phyloP scores from a whole-genome alignment of 2,888 invertebrate genomes.

The Xestoiulus laeticollis region DNA sequence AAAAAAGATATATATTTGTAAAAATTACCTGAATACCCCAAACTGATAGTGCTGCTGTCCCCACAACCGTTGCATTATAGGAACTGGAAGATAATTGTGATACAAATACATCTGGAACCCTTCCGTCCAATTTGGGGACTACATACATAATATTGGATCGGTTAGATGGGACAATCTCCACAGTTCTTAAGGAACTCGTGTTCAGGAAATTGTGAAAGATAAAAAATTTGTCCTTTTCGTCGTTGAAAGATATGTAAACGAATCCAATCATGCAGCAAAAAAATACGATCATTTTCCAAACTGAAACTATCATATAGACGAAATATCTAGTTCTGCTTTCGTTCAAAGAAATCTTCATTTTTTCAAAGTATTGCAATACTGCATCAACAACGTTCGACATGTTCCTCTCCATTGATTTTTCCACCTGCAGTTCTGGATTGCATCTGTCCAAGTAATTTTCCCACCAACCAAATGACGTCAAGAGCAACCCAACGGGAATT shows the following conservation, averaged over 20 bases:
- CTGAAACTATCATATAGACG: conserved; percentile 85
- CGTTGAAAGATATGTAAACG: conserved; percentile 69
- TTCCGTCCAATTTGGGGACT: not conserved
- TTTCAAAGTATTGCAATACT: conserved; percentile 68
- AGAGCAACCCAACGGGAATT: conserved; percentile 83
- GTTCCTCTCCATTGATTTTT: conserved; percentile 73
- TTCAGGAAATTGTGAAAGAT: conserved; percentile 76
- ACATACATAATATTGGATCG: conserved; percentile 69
- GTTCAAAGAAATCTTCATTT: not conserved
- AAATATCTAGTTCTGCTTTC: conserved; percentile 71
- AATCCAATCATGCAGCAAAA: conserved; percentile 78
- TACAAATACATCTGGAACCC: not conserved
- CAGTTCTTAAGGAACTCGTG: not conserved
- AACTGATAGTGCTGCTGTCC: not conserved
- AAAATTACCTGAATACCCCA: conserved; percentile 46
- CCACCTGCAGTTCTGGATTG: conserved; percentile 78
- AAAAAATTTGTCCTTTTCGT: conserved; percentile 73
- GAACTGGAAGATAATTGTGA: no score
- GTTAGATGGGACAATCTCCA: conserved; percentile 67
- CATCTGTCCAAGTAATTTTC: conserved; percentile 89
- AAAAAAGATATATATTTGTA: no score
- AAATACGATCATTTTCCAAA: conserved; percentile 89
- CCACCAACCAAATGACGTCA: conserved; percentile 97
- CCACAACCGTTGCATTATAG: not conserved
- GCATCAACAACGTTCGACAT: conserved; percentile 56